phyloP scores from a whole-genome alignment of 2,113 vertebrate species.

The Boulengerochromis microlepis region DNA sequence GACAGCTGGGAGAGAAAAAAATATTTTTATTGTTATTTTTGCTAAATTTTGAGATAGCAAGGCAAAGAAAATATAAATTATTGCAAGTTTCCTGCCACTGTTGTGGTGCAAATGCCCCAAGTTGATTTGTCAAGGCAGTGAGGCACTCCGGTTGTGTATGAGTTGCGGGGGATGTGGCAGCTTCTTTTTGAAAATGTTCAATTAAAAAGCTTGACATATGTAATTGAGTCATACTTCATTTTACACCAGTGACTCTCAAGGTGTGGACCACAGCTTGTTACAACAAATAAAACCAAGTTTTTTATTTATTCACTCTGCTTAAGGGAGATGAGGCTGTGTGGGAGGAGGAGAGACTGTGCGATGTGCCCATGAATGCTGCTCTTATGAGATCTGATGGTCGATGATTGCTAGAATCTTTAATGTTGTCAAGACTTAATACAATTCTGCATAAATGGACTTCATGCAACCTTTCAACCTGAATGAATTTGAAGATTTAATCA shows the following conservation, averaged over 20 bases:
- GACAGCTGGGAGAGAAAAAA: not conserved
- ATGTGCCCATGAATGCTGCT: not conserved
- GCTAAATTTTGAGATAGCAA: not conserved
- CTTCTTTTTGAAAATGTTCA: not conserved
- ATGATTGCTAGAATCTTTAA: not conserved
- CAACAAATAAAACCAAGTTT: not conserved
- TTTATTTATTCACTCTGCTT: not conserved
- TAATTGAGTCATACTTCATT: not conserved
- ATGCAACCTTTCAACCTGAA: not conserved
- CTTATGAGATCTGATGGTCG: not conserved
- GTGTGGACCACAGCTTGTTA: not conserved
- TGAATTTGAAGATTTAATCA: not conserved
- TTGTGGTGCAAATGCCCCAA: not conserved
- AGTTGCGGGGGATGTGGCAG: not conserved
- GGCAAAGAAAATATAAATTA: not conserved
- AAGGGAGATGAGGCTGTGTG: not conserved
- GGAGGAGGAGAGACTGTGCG: not conserved
- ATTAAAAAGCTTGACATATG: not conserved
- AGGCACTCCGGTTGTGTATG: not conserved
- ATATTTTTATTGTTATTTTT: not conserved
- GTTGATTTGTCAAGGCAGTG: not conserved
- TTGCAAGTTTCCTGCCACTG: not conserved
- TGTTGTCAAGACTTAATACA: not conserved
- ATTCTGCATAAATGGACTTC: not conserved
- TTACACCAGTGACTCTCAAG: not conserved